Evolutionary conservation across 2,113 vertebrate genomes (phyloP), one percentile per base, ranked within the genome.

Genomic region (Synodontis membranacea): DNA sequence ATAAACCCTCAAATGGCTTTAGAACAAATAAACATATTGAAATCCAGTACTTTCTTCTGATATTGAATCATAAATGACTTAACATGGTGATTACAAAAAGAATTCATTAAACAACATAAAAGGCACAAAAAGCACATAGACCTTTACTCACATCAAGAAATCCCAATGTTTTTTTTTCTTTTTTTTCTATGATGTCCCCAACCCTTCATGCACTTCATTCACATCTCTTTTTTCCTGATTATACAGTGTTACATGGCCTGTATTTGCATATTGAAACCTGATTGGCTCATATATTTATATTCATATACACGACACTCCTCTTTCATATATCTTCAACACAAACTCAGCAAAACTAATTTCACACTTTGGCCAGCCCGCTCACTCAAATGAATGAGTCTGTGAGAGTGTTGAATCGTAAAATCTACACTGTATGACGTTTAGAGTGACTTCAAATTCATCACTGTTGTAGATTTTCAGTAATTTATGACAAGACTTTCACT

Each of bases 231-330:
- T 1, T 42, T 80, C 52, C 52, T 80, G 52, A 58, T 58, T 7
- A 37, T 58, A 80, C 52, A 42, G 78, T 80, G 52, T 80, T 58
- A 39, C 52, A 80, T 58, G 78, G 52, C 78, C 52, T 42, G 34
- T 14, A 58, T 58, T 80, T 80, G 78, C 78, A 80, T 80, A 80
- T 80, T 56, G 50, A 34, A 80, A 80, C 76, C 10, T 80, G 78
- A 42, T 80, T 58, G 78, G 34, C 48, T 58, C 4, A 4, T 58
- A 80, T 56, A 56, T 80, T 39, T 80, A n/a, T n/a, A n/a, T n/a
- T n/a, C n/a, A n/a, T 25, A 80, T 80, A 56, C 78, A 80, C 10
- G 39, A 39, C 34, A 80, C 52, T 80, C n/a, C 1, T 78, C 46
- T 50, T 50, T 28, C 70, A 74, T 42, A 75, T 9, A 25, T 54